Evolutionary conservation across 2,797 vertebrate species (phyloP), one percentile per base, ranked within the genome.

Genomic region (Betta splendens): DNA sequence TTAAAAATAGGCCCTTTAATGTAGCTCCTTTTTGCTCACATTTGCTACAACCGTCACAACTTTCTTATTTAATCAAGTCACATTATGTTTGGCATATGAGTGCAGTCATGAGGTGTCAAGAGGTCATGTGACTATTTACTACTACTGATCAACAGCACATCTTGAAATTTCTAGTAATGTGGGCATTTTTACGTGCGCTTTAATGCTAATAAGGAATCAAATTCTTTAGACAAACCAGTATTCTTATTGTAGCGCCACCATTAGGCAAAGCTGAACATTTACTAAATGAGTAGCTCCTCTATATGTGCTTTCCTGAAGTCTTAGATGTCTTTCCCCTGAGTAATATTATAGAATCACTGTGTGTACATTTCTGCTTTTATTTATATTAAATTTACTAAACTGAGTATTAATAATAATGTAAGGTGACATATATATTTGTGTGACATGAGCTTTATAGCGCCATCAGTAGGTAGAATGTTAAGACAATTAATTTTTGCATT

Each of bases 221-320:
- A 31, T 29, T 11, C 23, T 4, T 55, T 33, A 36, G 1, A 32
- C 40, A 20, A 53, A 29, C 40, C 15, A 43, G 18, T 61, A 45
- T 38, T 13, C 2, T 61, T 50, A 20, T 26, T 57, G 1, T 60
- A 51, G 56, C 17, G 17, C 47, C 50, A 64, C 46, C 53, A 67
- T 53, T 22, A 49, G 51, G 43, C 10, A 26, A 47, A 31, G 2
- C 32, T 43, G 16, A 23, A 0, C 33, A 32, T 32, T 22, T 5
- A 37, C 37, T 22, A 11, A 37, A 20, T 3, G 1, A 23, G 2
- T 35, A 29, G n/a, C n/a, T n/a, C n/a, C n/a, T 17, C 6, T 64
- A 15, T n/a, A 49, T n/a, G 9, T 7, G 1, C 38, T n/a, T n/a
- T n/a, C n/a, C n/a, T n/a, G n/a, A 22, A 38, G 28, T 40, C 5